Evolutionary conservation across 2,888 invertebrate species (phyloP).

Genomic region (Xestobium rufovillosum): DNA sequence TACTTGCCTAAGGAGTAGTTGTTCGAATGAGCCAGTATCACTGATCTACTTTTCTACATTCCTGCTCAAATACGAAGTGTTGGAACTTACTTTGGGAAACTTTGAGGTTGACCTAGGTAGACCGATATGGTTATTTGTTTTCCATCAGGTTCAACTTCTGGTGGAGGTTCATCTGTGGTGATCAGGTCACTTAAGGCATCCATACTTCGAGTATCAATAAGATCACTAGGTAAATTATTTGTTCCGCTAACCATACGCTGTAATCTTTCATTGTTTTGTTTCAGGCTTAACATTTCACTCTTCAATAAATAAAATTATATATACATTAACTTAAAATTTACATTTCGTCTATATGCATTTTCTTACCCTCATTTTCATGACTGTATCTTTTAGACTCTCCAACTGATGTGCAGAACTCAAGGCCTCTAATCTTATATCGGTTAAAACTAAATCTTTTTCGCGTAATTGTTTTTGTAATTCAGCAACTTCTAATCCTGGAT

Average conservation of each 20-base stretch:
- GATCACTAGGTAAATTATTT: constrained; percentile 32
- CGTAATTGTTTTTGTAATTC: constrained; percentile 88
- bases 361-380: constrained; percentile 90
- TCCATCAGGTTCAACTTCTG: constrained; percentile 56
- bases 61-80: too few relatives aligned
- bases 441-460: constrained; percentile 93
- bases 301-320: constrained; percentile 41
- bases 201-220: constrained; percentile 36
- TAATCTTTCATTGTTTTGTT: constrained; percentile 92
- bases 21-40: too few relatives aligned
- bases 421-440: constrained; percentile 94
- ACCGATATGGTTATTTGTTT: constrained; percentile 84
- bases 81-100: constrained; percentile 47
- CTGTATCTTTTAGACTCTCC: constrained; percentile 92
- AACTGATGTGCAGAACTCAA: constrained; percentile 95
- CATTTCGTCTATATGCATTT: neutral
- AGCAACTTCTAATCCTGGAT: constrained; percentile 55
- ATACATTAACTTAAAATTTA: constrained; percentile 1
- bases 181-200: constrained; percentile 41
- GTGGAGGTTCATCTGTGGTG: constrained; percentile 37
- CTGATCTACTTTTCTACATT: too few relatives aligned
- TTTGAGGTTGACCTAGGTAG: constrained; percentile 76
- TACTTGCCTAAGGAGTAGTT: too few relatives aligned
- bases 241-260: constrained; percentile 67
- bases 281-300: constrained; percentile 94